Conservation (phyloP, 2,888 invertebrate species). For the Ichneumoninae sp. region DNA sequence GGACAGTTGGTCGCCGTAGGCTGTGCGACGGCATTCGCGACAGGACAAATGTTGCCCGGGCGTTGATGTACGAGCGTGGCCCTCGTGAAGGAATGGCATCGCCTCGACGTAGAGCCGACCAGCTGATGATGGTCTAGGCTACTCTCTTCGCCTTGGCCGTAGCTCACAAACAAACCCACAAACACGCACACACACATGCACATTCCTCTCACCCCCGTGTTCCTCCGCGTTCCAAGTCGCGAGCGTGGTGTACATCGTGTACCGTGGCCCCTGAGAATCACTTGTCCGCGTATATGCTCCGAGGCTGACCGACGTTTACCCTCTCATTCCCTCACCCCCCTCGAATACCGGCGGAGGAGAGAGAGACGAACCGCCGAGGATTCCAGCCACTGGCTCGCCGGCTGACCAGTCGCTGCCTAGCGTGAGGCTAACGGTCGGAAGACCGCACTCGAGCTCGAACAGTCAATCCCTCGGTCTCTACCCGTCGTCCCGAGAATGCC, state of each 20-base stretch:
- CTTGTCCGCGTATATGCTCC: conserved; percentile 42
- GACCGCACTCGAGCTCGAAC: conserved; percentile 12
- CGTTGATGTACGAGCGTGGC: conserved; percentile 60
- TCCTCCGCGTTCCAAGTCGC: conserved; percentile 11
- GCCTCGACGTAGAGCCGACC: conserved; percentile 30
- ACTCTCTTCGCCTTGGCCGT: conserved; percentile 26
- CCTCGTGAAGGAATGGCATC: conserved; percentile 59
- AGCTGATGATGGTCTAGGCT: conserved; percentile 59
- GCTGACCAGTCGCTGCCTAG: conserved; percentile 39
- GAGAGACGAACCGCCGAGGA: conserved; percentile 20
- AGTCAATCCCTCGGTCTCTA: neutral
- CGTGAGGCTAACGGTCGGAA: conserved; percentile 58
- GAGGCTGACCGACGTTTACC: conserved; percentile 61
- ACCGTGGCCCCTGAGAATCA: conserved; percentile 42
- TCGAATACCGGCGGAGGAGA: conserved; percentile 21
- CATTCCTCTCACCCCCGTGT: neutral
- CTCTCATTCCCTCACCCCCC: conserved; percentile 11
- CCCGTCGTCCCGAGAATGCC: conserved; percentile 22
- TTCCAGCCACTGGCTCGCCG: conserved; percentile 32
- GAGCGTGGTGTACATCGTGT: conserved; percentile 8
- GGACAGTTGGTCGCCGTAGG: conserved; percentile 56
- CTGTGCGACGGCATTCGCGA: conserved; percentile 38
- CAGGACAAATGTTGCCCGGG: conserved; percentile 62
- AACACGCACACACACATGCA: neutral
- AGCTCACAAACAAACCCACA: neutral